Evolutionary conservation across 2,888 invertebrate species (phyloP).

Genomic region (Dryobota labecula): DNA sequence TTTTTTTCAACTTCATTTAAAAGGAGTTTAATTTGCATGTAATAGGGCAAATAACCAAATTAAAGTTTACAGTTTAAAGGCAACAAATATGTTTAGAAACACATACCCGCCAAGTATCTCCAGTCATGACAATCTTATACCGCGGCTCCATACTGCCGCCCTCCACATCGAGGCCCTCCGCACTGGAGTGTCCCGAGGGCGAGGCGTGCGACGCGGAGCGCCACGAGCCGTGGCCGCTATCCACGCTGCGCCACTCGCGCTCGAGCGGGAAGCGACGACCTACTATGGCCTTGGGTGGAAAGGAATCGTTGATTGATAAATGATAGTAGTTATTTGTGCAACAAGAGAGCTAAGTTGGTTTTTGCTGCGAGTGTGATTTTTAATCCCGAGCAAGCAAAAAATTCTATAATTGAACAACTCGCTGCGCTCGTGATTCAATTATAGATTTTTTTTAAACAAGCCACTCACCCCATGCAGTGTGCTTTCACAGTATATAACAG

Average conservation of each 20-base stretch:
- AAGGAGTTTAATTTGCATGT: neutral
- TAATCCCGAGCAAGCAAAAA: no score
- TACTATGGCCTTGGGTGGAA: slow-evolving; percentile 71
- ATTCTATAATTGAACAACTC: no score
- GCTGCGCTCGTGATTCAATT: no score
- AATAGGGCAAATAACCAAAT: neutral
- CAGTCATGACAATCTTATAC: slow-evolving; percentile 86
- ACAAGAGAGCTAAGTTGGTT: no score
- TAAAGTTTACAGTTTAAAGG: neutral
- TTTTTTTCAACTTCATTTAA: neutral
- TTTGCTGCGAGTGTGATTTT: no score
- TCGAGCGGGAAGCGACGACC: slow-evolving; percentile 75
- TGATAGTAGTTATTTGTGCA: no score
- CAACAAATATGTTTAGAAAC: neutral
- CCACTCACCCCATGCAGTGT: slow-evolving; percentile 80
- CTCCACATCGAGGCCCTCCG: slow-evolving; percentile 66
- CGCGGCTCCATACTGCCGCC: slow-evolving; percentile 62
- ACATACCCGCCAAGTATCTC: slow-evolving; percentile 83
- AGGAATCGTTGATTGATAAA: rapidly evolving
- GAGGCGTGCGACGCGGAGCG: slow-evolving; percentile 46
- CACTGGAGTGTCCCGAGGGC: slow-evolving; percentile 12
- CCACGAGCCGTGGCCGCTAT: slow-evolving; percentile 79
- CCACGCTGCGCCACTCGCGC: slow-evolving; percentile 73
- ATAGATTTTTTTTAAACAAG: no score
- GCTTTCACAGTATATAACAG: slow-evolving; percentile 80